A percentile compares a stretch with the other conserved stretches of the same genome.
Conservation (phyloP, 2,113 vertebrate genomes). For the Megatriorchis doriae region DNA sequence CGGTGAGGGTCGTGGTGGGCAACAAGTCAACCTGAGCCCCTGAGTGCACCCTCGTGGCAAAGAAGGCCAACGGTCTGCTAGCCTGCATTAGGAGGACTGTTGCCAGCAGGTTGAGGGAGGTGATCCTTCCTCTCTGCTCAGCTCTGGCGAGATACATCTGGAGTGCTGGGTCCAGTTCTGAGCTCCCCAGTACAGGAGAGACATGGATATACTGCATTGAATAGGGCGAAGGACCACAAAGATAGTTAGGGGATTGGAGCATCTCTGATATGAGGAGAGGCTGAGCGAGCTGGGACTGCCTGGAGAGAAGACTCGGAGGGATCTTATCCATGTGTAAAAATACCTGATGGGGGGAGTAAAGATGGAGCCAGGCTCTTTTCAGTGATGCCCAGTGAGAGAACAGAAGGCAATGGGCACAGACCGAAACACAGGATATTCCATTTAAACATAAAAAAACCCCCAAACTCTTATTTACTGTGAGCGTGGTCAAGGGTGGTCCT, state of each 20-base stretch:
- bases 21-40: background rate
- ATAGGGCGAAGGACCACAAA: background rate
- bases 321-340: background rate
- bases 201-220: background rate
- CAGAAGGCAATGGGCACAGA: background rate
- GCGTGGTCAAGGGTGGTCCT: background rate
- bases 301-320: background rate
- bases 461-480: background rate
- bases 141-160: background rate
- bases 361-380: background rate
- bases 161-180: background rate
- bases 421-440: background rate
- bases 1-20: background rate
- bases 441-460: background rate
- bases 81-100: background rate
- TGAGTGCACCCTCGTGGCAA: background rate
- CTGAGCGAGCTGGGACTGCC: background rate
- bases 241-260: background rate
- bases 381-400: background rate
- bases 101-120: background rate
- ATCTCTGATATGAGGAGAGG: background rate
- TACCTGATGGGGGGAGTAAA: background rate
- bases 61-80: background rate
- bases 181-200: background rate
- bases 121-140: background rate